phyloP scores from a whole-genome alignment of 2,797 vertebrate genomes.

The Phrynocephalus vlangalii region DNA sequence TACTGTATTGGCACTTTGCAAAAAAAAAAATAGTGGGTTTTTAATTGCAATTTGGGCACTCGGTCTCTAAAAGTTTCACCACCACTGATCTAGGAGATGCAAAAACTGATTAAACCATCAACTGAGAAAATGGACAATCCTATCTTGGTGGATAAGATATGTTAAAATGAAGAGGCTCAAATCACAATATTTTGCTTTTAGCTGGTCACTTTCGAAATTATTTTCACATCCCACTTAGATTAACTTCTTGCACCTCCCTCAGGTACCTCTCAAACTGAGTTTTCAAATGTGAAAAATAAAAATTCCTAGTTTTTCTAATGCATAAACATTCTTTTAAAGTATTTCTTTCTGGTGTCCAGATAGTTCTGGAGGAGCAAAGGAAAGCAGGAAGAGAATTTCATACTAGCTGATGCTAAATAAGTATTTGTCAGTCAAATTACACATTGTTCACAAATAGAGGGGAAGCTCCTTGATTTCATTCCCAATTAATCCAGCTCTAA shows the following conservation, averaged over 20 bases:
- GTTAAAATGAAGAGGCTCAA: neutral
- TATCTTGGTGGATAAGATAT: neutral
- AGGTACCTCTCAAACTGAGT: neutral
- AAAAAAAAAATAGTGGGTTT: too few species aligned
- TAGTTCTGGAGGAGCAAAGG: neutral
- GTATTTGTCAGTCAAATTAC: neutral
- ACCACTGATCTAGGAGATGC: neutral
- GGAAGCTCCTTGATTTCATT: constrained; percentile 8
- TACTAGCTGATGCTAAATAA: neutral
- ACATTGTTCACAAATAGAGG: neutral
- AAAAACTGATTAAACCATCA: neutral
- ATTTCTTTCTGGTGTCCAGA: neutral
- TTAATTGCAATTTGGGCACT: too few species aligned
- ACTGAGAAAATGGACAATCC: neutral
- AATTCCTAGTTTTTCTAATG: neutral
- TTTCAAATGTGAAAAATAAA: neutral
- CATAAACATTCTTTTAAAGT: neutral
- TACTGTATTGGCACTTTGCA: too few species aligned
- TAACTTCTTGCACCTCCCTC: neutral
- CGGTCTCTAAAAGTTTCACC: too few species aligned
- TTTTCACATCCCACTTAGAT: neutral
- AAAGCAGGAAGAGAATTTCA: neutral
- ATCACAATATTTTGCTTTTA: neutral
- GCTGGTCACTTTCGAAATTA: neutral
- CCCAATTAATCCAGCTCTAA: constrained; percentile 20